Base-by-base conservation (phyloP, 2,113 vertebrate species). In the Axis porcinus region DNA sequence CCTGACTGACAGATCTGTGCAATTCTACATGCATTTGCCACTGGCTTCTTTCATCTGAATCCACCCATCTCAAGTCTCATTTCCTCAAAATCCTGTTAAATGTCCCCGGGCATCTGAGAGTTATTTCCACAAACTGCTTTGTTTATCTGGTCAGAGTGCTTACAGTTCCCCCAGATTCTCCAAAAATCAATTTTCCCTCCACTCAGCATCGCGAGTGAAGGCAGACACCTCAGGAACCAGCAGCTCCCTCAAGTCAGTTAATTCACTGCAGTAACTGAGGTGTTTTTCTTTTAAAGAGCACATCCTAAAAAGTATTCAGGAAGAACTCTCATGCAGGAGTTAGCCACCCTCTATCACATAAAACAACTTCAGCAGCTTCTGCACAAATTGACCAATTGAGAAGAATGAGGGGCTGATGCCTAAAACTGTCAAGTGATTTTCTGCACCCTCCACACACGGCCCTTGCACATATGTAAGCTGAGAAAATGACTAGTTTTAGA, bases 311-410 rank as follows among this genome's bases (percentile, higher is more conserved):
- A 43, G 36, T 10, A 45, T 93, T 28, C 89, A n/a, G 33, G 70
- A 84, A 93, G 19, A 94, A 89, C 17, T 79, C 21, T 47, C 67
- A 62, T 9, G 45, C 76, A 45, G 81, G 52, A 76, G 13, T 76
- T 52, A 67, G 7, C 64, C 11, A 58, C 40, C 55, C 40, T 96
- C n/a, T 52, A 47, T 23, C 76, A 57, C 1, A 28, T 10, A 14
- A 54, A 84, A 90, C 76, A 93, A 95, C 89, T 93, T 95, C 60
- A 97, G 78, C 57, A 85, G 36, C 25, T 89, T 93, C 54, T 79
- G n/a, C 3, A 0, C 86, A 89, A 96, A 90, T 2, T 52, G 47
- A 58, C 52, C 88, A 88, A 40, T 16, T 74, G 83, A 89, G 85
- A 94, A 97, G n/a, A 96, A 95, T 36, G 25, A 86, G 15, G 89